These are phyloP conservation scores for Teinopalpus imperialis DNA, from an alignment of 2,888 invertebrate species.

Conservation along the genomic window DNA sequence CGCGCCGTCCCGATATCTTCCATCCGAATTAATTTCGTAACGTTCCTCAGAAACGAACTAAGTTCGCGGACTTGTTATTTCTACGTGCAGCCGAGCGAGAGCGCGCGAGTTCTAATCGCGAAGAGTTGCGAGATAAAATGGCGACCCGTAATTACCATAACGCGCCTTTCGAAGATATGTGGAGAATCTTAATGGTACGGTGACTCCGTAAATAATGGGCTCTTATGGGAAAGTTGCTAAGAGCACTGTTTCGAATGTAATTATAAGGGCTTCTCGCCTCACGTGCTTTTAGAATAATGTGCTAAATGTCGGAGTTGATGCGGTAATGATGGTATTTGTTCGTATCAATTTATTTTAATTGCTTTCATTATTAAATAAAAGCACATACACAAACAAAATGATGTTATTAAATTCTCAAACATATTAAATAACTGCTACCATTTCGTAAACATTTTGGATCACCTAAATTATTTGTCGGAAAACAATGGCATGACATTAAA, in stretches of 20 bases:
- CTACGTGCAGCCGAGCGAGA: conserved; percentile 62
- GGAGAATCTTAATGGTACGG: conserved; percentile 81
- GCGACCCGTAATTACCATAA: conserved; percentile 82
- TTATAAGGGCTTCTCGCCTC: conserved; percentile 75
- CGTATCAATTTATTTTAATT: too few species aligned
- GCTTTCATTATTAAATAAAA: conserved; percentile 38
- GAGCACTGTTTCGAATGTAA: conserved; percentile 80
- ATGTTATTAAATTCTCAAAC: too few species aligned
- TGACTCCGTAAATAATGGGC: conserved; percentile 81
- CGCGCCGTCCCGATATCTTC: conserved; percentile 77
- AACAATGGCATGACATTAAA: conserved; percentile 22
- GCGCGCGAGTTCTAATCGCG: conserved; percentile 70
- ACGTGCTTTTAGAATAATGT: conserved; percentile 79
- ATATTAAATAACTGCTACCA: too few species aligned
- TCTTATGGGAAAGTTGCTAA: conserved; percentile 81
- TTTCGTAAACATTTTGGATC: background rate
- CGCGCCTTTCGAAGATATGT: conserved; percentile 80
- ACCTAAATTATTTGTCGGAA: conserved; percentile 1
- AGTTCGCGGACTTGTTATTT: conserved; percentile 80
- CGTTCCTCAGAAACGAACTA: conserved; percentile 72
- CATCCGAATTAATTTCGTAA: conserved; percentile 81
- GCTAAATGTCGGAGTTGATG: conserved; percentile 57
- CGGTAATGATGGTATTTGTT: conserved; percentile 40
- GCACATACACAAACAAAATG: too few species aligned
- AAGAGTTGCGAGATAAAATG: conserved; percentile 78